phyloP scores from a whole-genome alignment of 2,113 vertebrate species.

The Scomber colias region DNA sequence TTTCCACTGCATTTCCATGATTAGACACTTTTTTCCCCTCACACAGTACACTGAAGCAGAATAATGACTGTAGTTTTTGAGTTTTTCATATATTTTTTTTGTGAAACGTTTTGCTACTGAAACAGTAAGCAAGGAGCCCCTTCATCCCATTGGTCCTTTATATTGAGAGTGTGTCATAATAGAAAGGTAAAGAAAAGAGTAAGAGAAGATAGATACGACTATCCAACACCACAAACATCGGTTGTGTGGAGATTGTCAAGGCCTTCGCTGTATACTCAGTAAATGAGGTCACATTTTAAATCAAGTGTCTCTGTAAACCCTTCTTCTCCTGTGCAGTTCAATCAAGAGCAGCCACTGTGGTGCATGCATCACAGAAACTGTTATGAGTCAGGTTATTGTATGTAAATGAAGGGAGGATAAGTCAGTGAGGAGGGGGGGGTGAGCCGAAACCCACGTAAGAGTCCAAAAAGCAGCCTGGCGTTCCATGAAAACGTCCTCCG shows the following conservation, averaged over 20 bases:
- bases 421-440: conserved; percentile 16
- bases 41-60: conserved; percentile 33
- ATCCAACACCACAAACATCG: conserved; percentile 45
- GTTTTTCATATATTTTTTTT: conserved; percentile 23
- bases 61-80: conserved; percentile 38
- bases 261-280: conserved; percentile 60
- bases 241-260: conserved; percentile 82
- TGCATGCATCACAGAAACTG: conserved; percentile 46
- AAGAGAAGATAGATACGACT: conserved; percentile 19
- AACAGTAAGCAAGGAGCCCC: conserved; percentile 80
- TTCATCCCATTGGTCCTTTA: conserved; percentile 76
- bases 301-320: conserved; percentile 55
- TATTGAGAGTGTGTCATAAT: conserved; percentile 39
- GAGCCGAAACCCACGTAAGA: conserved; percentile 16
- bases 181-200: conserved; percentile 50
- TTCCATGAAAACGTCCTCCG: conserved; percentile 26
- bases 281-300: conserved; percentile 59
- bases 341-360: conserved; percentile 35
- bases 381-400: conserved; percentile 39
- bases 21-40: conserved; percentile 27
- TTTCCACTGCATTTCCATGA: conserved; percentile 41
- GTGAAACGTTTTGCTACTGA: conserved; percentile 70
- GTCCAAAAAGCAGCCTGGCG: conserved; percentile 26
- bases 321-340: conserved; percentile 29
- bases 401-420: conserved; percentile 40